Base-by-base conservation (phyloP, 2,113 vertebrate genomes). In the Poeciliopsis prolifica region DNA sequence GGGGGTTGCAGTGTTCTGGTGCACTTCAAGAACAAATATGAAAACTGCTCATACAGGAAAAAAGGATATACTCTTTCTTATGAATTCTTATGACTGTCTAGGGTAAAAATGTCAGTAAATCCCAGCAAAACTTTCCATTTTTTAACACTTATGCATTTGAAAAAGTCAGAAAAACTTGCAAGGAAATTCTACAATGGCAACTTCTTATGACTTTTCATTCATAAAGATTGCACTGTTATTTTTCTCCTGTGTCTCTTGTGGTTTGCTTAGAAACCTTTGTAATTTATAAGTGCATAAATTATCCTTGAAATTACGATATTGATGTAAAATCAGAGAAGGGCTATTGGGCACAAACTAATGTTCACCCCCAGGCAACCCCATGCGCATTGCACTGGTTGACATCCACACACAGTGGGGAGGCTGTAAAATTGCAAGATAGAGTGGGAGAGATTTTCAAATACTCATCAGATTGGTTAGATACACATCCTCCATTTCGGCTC, bases 251-350 rank as follows among this genome's bases (percentile, higher is more conserved):
- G 75, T 86, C 91, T 86, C 84, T 11, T 61, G 88, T 77, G 88
- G 86, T 91, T 94, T 74, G 81, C 87, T 90, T 80, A 86, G 87
- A 92, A 90, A 88, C 89, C 90, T 89, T 91, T 93, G 86, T 90
- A 88, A 90, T 93, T 90, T 89, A 88, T 88, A 92, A 91, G 88
- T 83, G 87, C 92, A 93, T 93, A 93, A 89, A 92, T 94, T 92
- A 90, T 90, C 83, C 84, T 86, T 82, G 88, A 87, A 90, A 93
- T 90, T 90, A 91, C 91, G 84, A 86, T 91, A 91, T 90, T 89
- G 91, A 93, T 91, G 92, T 92, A 91, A 88, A 91, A 93, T 93
- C 89, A 93, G 88, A 93, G 80, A 92, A 74, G 72, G 87, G 77
- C 83, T 83, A 90, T 85, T 64, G 81, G 88, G 75, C 89, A 85